phyloP scores from a whole-genome alignment of 2,797 vertebrate genomes.

The Buceros bicornis region DNA sequence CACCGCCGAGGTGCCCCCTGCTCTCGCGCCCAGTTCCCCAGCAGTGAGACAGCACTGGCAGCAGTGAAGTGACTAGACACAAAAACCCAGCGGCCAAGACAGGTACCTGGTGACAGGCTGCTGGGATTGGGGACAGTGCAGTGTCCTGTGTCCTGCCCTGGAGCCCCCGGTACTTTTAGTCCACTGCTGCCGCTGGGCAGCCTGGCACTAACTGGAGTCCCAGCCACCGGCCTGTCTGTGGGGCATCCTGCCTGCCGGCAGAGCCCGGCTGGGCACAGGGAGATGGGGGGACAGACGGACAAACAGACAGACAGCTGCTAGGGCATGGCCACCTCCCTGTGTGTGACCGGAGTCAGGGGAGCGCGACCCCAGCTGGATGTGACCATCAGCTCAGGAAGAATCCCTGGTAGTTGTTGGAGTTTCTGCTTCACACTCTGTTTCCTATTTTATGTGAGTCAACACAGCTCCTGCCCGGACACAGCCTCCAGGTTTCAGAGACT shows the following conservation, averaged over 20 bases:
- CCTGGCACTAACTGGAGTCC: neutral
- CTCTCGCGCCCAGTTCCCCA: neutral
- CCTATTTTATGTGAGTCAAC: neutral
- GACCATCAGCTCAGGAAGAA: neutral
- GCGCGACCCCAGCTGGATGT: neutral
- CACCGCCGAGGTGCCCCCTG: accelerated
- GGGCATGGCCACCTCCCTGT: neutral
- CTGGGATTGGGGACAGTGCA: too few relatives aligned
- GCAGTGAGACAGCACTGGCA: accelerated
- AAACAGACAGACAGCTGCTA: neutral
- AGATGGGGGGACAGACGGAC: neutral
- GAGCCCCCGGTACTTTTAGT: accelerated
- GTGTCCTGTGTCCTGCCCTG: accelerated
- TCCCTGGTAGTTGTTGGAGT: neutral
- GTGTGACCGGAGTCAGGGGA: accelerated
- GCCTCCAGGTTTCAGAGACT: neutral
- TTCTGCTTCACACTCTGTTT: neutral
- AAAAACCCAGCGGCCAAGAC: neutral
- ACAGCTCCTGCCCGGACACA: neutral
- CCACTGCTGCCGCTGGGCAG: accelerated
- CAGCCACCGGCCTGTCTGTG: neutral
- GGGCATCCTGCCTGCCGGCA: too few relatives aligned
- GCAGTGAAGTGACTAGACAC: accelerated
- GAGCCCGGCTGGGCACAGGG: neutral
- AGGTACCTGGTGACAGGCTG: too few relatives aligned